phyloP scores from a whole-genome alignment of 2,888 invertebrate species.

The Metopia argyrocephala region DNA sequence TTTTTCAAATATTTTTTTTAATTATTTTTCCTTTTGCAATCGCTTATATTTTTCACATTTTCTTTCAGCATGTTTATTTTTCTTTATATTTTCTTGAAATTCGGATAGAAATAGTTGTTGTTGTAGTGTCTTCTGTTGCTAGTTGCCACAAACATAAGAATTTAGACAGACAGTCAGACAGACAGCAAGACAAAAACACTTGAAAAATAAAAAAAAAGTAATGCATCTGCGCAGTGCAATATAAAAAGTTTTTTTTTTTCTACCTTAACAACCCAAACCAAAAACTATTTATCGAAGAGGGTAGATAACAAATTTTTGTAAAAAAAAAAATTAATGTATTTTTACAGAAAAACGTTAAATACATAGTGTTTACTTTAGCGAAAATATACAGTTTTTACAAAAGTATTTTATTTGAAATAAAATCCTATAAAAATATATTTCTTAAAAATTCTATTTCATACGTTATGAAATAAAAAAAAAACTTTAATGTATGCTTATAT shows the following conservation, averaged over 20 bases:
- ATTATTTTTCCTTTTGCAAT: not conserved
- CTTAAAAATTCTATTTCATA: too few species aligned
- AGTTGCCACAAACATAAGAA: not conserved
- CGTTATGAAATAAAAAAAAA: too few species aligned
- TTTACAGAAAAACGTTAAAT: too few species aligned
- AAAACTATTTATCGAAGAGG: not conserved
- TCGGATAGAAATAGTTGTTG: not conserved
- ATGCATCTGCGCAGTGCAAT: slow-evolving; percentile 43
- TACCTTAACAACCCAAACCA: not conserved
- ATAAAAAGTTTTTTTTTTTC: too few species aligned
- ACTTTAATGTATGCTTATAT: too few species aligned
- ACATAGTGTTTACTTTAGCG: too few species aligned
- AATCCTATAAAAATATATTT: too few species aligned
- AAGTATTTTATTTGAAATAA: too few species aligned
- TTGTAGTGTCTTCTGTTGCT: not conserved
- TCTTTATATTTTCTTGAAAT: not conserved
- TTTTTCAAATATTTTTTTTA: not conserved
- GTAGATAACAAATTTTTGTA: not conserved
- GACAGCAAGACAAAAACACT: too few species aligned
- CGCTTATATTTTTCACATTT: not conserved
- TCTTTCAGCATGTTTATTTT: not conserved
- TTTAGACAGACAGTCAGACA: not conserved
- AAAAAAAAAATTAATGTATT: too few species aligned
- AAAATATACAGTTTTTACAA: too few species aligned
- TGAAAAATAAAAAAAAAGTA: too few species aligned